phyloP scores from a whole-genome alignment of 2,113 vertebrate species.

The Bos javanicus region DNA sequence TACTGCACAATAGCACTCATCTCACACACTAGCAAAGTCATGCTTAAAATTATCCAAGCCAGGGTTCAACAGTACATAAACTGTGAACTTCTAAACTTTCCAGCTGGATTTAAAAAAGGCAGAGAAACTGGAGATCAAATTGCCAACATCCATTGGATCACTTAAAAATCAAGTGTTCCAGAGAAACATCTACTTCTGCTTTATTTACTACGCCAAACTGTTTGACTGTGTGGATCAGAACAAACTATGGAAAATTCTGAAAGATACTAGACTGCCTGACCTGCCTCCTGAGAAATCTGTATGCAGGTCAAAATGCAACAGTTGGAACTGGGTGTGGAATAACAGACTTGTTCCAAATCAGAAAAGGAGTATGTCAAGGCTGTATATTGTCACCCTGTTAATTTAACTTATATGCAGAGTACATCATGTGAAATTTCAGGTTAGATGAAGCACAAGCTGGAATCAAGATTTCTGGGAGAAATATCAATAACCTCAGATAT shows the following conservation, averaged over 20 bases:
- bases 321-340: neutral
- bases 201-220: accelerated
- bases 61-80: neutral
- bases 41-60: neutral
- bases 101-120: neutral
- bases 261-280: accelerated
- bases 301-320: neutral
- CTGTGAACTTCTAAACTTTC: neutral
- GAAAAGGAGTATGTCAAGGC: neutral
- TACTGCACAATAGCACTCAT: neutral
- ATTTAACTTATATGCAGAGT: neutral
- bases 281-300: neutral
- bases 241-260: neutral
- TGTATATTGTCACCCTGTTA: neutral
- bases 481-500: neutral
- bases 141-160: accelerated
- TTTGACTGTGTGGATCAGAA: neutral
- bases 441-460: neutral
- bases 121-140: neutral
- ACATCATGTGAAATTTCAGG: accelerated
- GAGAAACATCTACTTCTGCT: neutral
- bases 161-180: neutral
- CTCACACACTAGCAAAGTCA: neutral
- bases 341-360: neutral
- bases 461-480: neutral